These are phyloP conservation scores for Heliconius melpomene DNA, from an alignment of 1,140 invertebrate genomes.

Conservation along the genomic window DNA sequence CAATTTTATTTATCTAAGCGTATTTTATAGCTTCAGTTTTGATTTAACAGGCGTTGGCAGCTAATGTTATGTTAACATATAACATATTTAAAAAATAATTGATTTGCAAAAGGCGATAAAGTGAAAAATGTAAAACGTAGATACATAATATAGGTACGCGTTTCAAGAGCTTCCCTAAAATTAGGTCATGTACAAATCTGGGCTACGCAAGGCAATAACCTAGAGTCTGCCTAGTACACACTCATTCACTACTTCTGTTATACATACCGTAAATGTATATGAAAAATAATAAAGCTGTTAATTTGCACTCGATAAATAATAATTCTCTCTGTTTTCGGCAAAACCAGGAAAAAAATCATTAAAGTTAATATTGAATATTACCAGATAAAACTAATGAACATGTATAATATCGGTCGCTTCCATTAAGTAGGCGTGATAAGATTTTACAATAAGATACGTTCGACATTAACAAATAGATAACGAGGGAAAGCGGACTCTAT, in stretches of 20 bases:
- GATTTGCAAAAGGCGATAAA: not conserved
- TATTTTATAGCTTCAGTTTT: conserved; percentile 4
- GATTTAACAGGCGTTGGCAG: not conserved
- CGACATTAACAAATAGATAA: conserved; percentile 62
- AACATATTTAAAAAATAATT: not conserved
- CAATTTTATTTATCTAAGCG: conserved; percentile 11
- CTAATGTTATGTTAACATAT: not conserved
- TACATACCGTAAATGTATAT: not conserved
- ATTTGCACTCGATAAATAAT: not conserved
- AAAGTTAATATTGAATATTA: not conserved
- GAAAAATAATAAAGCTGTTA: not conserved
- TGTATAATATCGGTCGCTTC: not conserved
- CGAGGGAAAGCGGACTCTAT: conserved; percentile 45
- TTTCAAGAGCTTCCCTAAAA: conserved; percentile 26
- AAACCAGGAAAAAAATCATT: not conserved
- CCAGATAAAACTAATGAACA: not conserved
- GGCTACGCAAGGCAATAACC: conserved; percentile 14
- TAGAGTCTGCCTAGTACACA: not conserved
- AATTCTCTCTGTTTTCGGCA: too few species aligned
- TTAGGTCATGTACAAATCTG: conserved; percentile 36
- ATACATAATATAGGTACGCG: not conserved
- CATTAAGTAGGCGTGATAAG: not conserved
- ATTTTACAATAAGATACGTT: conserved; percentile 43
- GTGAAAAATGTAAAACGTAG: not conserved
- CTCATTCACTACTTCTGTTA: not conserved